phyloP scores from a whole-genome alignment of 1,140 invertebrate species.

The Potamilus streckersoni region DNA sequence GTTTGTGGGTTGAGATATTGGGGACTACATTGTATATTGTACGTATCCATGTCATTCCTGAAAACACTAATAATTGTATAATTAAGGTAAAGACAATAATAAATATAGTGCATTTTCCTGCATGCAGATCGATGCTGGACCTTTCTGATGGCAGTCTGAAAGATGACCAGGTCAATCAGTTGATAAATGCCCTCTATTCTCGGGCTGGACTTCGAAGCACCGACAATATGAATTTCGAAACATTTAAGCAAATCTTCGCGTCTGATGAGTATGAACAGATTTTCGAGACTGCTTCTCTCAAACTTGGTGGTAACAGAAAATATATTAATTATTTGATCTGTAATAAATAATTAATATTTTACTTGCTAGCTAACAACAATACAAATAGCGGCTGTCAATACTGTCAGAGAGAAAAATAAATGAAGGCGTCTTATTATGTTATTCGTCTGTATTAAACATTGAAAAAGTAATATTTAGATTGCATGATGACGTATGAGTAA shows the following conservation, averaged over 20 bases:
- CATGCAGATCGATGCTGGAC: constrained; percentile 38
- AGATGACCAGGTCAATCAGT: constrained; percentile 14
- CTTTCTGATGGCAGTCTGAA: constrained; percentile 37
- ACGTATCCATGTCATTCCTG: not conserved
- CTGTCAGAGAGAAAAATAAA: too few species aligned
- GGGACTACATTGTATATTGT: not conserved
- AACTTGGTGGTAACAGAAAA: constrained; percentile 10
- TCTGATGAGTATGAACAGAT: constrained; percentile 40
- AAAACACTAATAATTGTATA: not conserved
- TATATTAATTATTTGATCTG: too few species aligned
- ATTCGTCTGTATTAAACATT: too few species aligned
- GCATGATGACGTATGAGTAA: too few species aligned
- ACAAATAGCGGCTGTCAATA: too few species aligned
- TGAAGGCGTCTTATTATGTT: too few species aligned
- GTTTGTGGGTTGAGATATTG: not conserved
- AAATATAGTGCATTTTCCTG: not conserved
- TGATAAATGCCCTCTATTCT: constrained; percentile 35
- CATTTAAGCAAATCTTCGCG: constrained; percentile 39
- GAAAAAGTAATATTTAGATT: too few species aligned
- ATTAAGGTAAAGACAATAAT: too few species aligned
- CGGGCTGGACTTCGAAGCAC: constrained; percentile 20
- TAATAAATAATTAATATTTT: too few species aligned
- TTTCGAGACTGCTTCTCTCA: constrained; percentile 32
- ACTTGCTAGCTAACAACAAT: too few species aligned
- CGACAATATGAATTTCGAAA: constrained; percentile 30